phyloP scores from a whole-genome alignment of 2,888 invertebrate genomes.

The Aspidiotus rigidus region DNA sequence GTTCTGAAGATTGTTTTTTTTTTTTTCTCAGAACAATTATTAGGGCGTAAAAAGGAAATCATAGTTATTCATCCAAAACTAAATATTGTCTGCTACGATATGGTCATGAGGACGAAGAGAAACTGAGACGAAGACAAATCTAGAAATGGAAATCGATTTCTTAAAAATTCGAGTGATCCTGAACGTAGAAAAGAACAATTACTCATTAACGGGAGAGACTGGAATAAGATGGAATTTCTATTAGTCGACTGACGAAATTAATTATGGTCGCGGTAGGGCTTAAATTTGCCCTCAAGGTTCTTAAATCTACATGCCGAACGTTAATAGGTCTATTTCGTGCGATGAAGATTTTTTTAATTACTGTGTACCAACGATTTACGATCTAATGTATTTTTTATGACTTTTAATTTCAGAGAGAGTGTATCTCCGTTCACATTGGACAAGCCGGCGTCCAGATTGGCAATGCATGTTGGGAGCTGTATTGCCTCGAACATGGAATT shows the following conservation, averaged over 20 bases:
- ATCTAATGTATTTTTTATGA: background rate
- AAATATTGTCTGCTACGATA: slow-evolving; percentile 1
- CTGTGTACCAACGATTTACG: background rate
- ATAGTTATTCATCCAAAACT: slow-evolving; percentile 22
- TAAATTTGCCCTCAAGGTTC: no score
- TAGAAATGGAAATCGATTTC: background rate
- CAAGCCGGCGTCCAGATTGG: slow-evolving; percentile 45
- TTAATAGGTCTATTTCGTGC: slow-evolving; percentile 1
- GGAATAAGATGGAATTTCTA: no score
- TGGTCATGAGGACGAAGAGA: no score
- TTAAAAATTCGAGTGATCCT: no score
- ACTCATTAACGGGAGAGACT: no score
- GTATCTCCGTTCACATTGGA: slow-evolving; percentile 46
- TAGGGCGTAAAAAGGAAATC: slow-evolving; percentile 30
- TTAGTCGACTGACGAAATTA: no score
- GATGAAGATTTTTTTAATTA: no score
- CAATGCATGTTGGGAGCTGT: slow-evolving; percentile 44
- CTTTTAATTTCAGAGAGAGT: slow-evolving; percentile 41
- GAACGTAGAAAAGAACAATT: no score
- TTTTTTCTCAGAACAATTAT: slow-evolving; percentile 1
- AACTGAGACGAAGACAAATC: background rate
- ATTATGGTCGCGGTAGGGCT: no score
- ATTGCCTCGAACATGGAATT: slow-evolving; percentile 44
- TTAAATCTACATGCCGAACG: no score
- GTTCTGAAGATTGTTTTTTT: background rate